Base-by-base conservation (phyloP, 1,140 invertebrate genomes). In the Heliconius himera region DNA sequence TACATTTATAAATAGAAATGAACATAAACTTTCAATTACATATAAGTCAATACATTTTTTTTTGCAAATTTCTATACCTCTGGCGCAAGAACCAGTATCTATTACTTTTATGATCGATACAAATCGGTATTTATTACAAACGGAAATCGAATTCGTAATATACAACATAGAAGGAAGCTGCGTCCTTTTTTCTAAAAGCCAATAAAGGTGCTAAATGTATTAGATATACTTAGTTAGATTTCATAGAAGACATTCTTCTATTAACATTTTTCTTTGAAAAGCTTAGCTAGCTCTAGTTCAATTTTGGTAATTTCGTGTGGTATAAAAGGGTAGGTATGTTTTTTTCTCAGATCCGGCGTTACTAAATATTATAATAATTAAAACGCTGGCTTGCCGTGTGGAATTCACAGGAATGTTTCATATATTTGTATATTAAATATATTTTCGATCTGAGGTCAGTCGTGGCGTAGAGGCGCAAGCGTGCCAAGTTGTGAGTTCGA, bases 101-200 rank as follows among this genome's bases (percentile, higher is more conserved):
- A 20, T 70, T 76, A 76, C 74, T 2, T 29, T 26, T 80, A 73
- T 51, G 70, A 49, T 80, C 70, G 29, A 80, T 76, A 56, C 20
- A 22, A 72, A 70, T 72, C 66, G 46, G 74, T 66, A 80, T 80
- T 76, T 80, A 70, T 76, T 71, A 46, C 70, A 41, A 76, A 41
- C 79, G 79, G 79, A 80, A 76, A 73, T 80, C 26, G 74, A 76
- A 80, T 70, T 70, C 38, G 78, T 51, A 80, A 80, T 74, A 38
- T 33, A 38, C 29, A 26, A 22, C 74, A 54, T 74, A 80, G 54
- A 80, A 72, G 78, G 78, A 49, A 79, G 73, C 54, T 54, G 41
- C 49, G 46, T 80, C 74, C 78, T 76, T 49, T 74, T 56, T 75
- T 79, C 13, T 66, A 16, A 29, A 29, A 70, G 18, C 74, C 60